These are phyloP conservation scores for Ostrea edulis DNA, from an alignment of 1,140 invertebrate species.

Conservation along the genomic window DNA sequence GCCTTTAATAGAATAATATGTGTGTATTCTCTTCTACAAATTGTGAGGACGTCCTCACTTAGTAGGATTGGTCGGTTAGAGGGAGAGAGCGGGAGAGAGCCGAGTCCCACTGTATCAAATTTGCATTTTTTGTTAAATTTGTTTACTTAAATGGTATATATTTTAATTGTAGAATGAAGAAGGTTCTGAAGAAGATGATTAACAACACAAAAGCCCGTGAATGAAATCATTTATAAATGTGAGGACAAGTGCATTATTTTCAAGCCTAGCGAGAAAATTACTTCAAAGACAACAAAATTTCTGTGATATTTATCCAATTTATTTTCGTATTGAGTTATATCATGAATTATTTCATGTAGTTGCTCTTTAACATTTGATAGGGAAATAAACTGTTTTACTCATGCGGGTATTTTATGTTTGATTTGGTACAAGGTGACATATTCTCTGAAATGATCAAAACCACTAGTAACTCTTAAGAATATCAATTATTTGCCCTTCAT, in stretches of 20 bases:
- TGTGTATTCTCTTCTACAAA: too few relatives aligned
- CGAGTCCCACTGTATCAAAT: too few relatives aligned
- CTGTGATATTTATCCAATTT: neutral
- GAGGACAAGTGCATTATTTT: neutral
- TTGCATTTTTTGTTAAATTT: neutral
- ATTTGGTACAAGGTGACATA: neutral
- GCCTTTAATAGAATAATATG: too few relatives aligned
- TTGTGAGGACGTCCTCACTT: too few relatives aligned
- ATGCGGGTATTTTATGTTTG: neutral
- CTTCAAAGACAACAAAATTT: neutral
- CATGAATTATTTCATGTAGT: neutral
- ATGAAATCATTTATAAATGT: neutral
- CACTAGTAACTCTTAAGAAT: too few relatives aligned
- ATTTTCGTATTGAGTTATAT: neutral
- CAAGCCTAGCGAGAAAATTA: neutral
- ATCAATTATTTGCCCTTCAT: too few relatives aligned
- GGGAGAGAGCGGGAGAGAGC: too few relatives aligned
- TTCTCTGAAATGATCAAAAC: neutral
- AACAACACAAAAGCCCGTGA: neutral
- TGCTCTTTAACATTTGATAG: neutral
- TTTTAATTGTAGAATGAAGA: slow-evolving; percentile 22
- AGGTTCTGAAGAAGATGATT: slow-evolving; percentile 15
- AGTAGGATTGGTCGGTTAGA: too few relatives aligned
- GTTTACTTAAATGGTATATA: neutral
- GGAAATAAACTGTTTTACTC: slow-evolving; percentile 3